Evolutionary conservation across 2,113 vertebrate genomes (phyloP).

Genomic region (Psephotus haematonotus): DNA sequence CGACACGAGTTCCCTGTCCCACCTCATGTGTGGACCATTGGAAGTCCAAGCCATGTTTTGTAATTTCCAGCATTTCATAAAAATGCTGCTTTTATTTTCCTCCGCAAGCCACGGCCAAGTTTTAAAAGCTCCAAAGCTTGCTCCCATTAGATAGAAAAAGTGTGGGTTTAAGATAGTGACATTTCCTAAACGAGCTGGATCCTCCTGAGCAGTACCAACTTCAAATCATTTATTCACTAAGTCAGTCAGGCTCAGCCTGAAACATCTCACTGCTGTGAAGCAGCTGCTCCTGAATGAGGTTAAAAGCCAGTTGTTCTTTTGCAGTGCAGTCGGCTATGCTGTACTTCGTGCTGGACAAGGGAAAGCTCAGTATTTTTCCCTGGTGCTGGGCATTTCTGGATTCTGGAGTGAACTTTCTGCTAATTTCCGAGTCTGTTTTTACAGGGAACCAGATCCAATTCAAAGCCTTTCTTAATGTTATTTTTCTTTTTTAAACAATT

Average conservation of each 20-base stretch:
- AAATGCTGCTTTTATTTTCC: neutral
- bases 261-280: constrained; percentile 56
- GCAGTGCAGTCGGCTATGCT: neutral
- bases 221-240: constrained; percentile 25
- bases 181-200: constrained; percentile 1
- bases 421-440: neutral
- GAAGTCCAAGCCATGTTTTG: constrained; percentile 22
- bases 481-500: neutral
- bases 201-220: neutral
- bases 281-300: constrained; percentile 40
- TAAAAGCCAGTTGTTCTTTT: constrained; percentile 37
- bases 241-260: constrained; percentile 21
- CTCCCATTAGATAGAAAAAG: neutral
- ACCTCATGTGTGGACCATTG: neutral
- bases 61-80: constrained; percentile 48
- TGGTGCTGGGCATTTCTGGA: neutral
- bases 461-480: neutral
- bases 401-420: neutral
- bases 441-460: neutral
- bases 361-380: neutral
- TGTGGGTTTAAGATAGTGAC: constrained; percentile 5
- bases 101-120: neutral
- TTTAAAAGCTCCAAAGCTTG: constrained; percentile 30
- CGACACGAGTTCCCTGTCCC: neutral
- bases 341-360: neutral